Percentiles rank a stretch among this genome's conserved stretches.
These are phyloP conservation scores for Pampus argenteus DNA, from an alignment of 2,797 vertebrate species.

Conservation along the genomic window DNA sequence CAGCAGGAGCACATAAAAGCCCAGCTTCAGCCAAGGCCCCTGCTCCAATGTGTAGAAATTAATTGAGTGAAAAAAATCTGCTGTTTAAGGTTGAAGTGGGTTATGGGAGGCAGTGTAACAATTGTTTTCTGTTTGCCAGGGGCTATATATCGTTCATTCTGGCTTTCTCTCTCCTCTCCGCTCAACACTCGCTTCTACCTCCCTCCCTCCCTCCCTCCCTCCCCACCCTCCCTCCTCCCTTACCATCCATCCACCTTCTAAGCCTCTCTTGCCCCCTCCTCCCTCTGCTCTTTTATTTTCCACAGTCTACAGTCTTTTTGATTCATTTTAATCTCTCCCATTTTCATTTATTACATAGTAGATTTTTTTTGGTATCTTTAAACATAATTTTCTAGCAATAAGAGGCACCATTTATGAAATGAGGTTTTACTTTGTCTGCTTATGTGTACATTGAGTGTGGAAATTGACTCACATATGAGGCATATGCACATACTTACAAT, in stretches of 20 bases:
- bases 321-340: constrained; percentile 75
- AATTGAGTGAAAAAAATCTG: constrained; percentile 90
- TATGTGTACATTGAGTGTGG: constrained; percentile 40
- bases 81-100: constrained; percentile 87
- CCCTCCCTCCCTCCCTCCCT: constrained; percentile 23
- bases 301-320: constrained; percentile 64
- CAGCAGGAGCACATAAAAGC: constrained; percentile 81
- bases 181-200: constrained; percentile 52
- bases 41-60: constrained; percentile 87
- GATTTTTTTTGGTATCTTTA: constrained; percentile 48
- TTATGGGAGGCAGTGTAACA: constrained; percentile 87
- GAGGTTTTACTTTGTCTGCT: constrained; percentile 35
- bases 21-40: constrained; percentile 81
- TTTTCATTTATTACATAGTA: constrained; percentile 71
- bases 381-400: constrained; percentile 66
- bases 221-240: constrained; percentile 44
- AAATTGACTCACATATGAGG: constrained; percentile 37
- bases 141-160: constrained; percentile 85
- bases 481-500: constrained; percentile 17
- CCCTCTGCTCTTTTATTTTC: constrained; percentile 75
- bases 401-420: constrained; percentile 66
- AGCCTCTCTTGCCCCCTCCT: constrained; percentile 70
- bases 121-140: constrained; percentile 87
- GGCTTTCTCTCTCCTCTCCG: constrained; percentile 75
- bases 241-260: constrained; percentile 78